Conservation (phyloP, 2,888 invertebrate species). For the Orthosia gothica region DNA sequence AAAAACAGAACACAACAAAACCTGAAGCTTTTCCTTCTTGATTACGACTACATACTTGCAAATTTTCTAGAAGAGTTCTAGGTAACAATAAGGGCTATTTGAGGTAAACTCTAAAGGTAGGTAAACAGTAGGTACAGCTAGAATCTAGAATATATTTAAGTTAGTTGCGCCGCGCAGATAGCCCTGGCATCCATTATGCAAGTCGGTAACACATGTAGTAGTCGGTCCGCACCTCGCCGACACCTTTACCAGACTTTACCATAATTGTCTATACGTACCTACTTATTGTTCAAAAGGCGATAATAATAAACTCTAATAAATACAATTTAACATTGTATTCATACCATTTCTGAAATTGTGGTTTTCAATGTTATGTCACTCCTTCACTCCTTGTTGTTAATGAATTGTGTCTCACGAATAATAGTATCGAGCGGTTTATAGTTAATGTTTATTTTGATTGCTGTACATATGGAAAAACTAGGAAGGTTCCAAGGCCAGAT, state of each 20-base stretch:
- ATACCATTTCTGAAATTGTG: slow-evolving; percentile 37
- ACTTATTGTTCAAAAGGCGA: slow-evolving; percentile 78
- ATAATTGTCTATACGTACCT: slow-evolving; percentile 85
- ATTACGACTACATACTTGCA: neutral
- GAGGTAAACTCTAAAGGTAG: slow-evolving; percentile 13
- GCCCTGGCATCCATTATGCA: slow-evolving; percentile 88
- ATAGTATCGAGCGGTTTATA: neutral
- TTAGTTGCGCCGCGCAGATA: slow-evolving; percentile 63
- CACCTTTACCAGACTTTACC: slow-evolving; percentile 85
- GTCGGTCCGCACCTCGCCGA: slow-evolving; percentile 77
- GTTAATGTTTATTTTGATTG: neutral
- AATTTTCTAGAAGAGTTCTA: neutral
- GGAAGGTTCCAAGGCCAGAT: neutral
- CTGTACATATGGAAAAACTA: neutral
- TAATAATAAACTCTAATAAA: slow-evolving; percentile 71
- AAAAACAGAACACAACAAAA: too few relatives aligned
- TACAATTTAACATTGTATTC: slow-evolving; percentile 65
- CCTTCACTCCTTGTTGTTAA: slow-evolving; percentile 29
- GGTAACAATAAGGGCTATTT: slow-evolving; percentile 12
- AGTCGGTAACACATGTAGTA: slow-evolving; percentile 88
- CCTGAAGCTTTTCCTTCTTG: neutral
- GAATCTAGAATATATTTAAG: slow-evolving; percentile 34
- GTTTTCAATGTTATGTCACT: slow-evolving; percentile 38
- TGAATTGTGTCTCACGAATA: slow-evolving; percentile 4
- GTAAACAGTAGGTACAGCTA: neutral